These are phyloP conservation scores for Limnephilus lunatus DNA, from an alignment of 2,888 invertebrate species.

Conservation along the genomic window DNA sequence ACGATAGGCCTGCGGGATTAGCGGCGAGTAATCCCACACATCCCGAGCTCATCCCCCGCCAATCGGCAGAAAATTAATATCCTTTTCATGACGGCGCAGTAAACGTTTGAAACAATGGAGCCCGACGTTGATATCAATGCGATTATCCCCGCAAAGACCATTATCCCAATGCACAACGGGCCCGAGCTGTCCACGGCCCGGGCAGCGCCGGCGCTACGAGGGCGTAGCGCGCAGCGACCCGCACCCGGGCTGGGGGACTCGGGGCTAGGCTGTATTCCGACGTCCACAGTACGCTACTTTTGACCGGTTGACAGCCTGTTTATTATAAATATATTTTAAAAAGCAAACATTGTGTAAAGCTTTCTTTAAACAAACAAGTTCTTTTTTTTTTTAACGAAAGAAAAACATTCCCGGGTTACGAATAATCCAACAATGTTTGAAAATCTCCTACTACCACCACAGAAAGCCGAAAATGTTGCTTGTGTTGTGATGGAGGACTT, in stretches of 20 bases:
- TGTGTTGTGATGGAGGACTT: too few relatives aligned
- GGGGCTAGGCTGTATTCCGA: background rate
- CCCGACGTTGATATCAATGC: slow-evolving; percentile 52
- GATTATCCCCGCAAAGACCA: slow-evolving; percentile 59
- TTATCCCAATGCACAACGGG: slow-evolving; percentile 56
- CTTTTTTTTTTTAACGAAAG: too few relatives aligned
- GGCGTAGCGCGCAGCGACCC: background rate
- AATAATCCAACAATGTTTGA: too few relatives aligned
- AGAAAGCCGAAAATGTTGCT: too few relatives aligned
- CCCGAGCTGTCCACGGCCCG: background rate
- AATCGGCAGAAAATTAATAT: slow-evolving; percentile 44
- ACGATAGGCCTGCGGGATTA: slow-evolving; percentile 27
- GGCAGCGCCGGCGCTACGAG: background rate
- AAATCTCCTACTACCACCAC: too few relatives aligned
- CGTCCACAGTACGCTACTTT: background rate
- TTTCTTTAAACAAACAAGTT: background rate
- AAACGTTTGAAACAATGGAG: slow-evolving; percentile 62
- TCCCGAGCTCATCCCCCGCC: slow-evolving; percentile 15
- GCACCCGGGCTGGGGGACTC: too few relatives aligned
- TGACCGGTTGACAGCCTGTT: background rate
- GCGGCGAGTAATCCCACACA: slow-evolving; percentile 14
- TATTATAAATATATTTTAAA: background rate
- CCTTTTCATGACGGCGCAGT: slow-evolving; percentile 53
- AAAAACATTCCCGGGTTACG: too few relatives aligned
- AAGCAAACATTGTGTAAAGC: background rate